Evolutionary conservation across 1,140 invertebrate species (phyloP).

Genomic region (Drosophila mayri): DNA sequence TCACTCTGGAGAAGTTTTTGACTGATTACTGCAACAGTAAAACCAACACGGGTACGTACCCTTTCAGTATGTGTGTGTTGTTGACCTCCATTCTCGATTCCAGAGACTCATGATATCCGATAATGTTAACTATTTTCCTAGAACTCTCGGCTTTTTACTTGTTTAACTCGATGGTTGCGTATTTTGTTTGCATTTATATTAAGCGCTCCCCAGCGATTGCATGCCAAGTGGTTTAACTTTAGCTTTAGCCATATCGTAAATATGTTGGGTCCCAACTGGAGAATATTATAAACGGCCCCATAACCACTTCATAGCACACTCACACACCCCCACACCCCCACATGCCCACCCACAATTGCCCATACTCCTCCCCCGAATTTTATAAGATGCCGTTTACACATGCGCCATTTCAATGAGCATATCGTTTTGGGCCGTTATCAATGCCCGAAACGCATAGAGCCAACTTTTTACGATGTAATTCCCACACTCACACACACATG

Average conservation of each 20-base stretch:
- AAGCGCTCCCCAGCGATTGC: constrained; percentile 43
- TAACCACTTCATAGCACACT: constrained; percentile 70
- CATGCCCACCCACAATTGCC: constrained; percentile 34
- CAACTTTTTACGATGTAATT: constrained; percentile 80
- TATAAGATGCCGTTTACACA: constrained; percentile 74
- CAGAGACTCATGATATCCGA: constrained; percentile 10
- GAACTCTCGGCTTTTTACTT: constrained; percentile 19
- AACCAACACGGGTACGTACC: constrained; percentile 95
- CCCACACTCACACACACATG: constrained; percentile 52
- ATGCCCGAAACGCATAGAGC: constrained; percentile 73
- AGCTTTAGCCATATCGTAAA: constrained; percentile 39
- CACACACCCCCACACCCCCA: constrained; percentile 2
- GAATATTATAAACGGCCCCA: constrained; percentile 65
- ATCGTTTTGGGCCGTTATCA: constrained; percentile 70
- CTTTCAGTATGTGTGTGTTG: constrained; percentile 41
- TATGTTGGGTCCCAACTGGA: constrained; percentile 44
- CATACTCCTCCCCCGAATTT: constrained; percentile 30
- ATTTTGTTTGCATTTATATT: constrained; percentile 48
- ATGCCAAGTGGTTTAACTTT: constrained; percentile 45
- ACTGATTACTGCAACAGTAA: constrained; percentile 98
- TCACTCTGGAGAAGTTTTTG: constrained; percentile 95
- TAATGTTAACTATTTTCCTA: constrained; percentile 27
- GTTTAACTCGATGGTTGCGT: constrained; percentile 31
- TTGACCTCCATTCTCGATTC: constrained; percentile 15
- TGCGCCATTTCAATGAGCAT: constrained; percentile 69